Conservation (phyloP, 2,113 vertebrate species). For the Dolichotis patagonum region DNA sequence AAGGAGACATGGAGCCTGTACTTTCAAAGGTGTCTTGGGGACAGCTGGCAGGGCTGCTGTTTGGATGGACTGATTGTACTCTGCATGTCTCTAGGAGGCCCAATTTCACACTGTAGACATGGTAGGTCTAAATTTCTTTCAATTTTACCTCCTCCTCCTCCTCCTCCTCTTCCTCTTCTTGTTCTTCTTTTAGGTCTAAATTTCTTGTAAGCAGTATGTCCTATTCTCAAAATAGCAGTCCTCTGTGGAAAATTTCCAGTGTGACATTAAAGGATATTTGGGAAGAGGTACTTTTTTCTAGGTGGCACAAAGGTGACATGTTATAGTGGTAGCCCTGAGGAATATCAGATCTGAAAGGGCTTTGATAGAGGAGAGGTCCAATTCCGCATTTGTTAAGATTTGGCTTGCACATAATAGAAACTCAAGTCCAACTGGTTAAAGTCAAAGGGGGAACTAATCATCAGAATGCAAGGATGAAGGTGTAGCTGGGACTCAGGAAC, state of each 20-base stretch:
- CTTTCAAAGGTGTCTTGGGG: not conserved
- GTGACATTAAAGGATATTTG: not conserved
- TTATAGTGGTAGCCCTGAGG: not conserved
- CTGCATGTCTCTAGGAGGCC: not conserved
- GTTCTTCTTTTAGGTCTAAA: not conserved
- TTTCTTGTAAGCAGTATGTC: not conserved
- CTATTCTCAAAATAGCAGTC: slow-evolving; percentile 14
- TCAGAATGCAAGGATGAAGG: not conserved
- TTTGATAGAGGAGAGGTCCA: not conserved
- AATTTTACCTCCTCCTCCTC: too few relatives aligned
- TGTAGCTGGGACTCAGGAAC: not conserved
- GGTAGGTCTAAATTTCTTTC: not conserved
- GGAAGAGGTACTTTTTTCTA: not conserved
- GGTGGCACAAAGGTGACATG: not conserved
- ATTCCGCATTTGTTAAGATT: not conserved
- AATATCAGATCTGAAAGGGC: slow-evolving; percentile 14
- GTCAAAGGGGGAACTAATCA: not conserved
- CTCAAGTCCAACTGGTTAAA: not conserved
- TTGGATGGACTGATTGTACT: not conserved
- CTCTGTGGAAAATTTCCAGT: not conserved
- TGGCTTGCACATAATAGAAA: slow-evolving; percentile 42
- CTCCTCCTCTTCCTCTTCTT: too few relatives aligned
- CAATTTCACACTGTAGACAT: not conserved
- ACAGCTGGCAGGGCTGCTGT: not conserved
- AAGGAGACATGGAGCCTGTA: not conserved